phyloP scores from a whole-genome alignment of 2,888 invertebrate genomes.

The Sylvicola fuscatus region DNA sequence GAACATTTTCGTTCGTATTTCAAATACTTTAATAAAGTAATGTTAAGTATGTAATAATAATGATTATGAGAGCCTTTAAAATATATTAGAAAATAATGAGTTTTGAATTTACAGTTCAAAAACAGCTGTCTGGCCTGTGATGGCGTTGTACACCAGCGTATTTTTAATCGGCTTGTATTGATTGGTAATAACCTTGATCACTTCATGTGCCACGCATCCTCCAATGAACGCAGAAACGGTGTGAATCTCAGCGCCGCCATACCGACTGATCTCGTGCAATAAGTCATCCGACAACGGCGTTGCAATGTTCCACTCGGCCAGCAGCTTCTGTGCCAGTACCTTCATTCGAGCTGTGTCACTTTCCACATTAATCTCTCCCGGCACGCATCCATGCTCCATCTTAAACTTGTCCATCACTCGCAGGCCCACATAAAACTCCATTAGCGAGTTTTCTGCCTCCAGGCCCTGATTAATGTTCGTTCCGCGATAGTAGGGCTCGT shows the following conservation, averaged over 20 bases:
- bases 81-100: no score
- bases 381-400: conserved; percentile 71
- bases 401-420: conserved; percentile 82
- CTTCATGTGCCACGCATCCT: conserved; percentile 90
- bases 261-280: conserved; percentile 86
- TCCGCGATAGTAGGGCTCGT: conserved; percentile 40
- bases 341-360: conserved; percentile 78
- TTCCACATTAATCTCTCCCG: conserved; percentile 78
- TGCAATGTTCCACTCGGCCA: conserved; percentile 67
- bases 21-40: no score
- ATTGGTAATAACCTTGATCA: conserved; percentile 82
- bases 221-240: conserved; percentile 82
- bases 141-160: conserved; percentile 88
- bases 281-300: conserved; percentile 75
- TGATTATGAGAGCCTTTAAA: no score
- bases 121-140: conserved; percentile 55
- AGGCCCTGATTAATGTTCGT: conserved; percentile 39
- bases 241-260: conserved; percentile 88
- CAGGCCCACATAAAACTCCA: conserved; percentile 76
- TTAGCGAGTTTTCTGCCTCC: conserved; percentile 68
- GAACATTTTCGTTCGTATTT: no score
- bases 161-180: conserved; percentile 95
- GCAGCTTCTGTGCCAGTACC: conserved; percentile 44
- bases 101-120: no score
- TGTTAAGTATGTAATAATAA: no score